These are phyloP conservation scores for Athripsodes cinereus DNA, from an alignment of 2,888 invertebrate genomes.

Conservation along the genomic window DNA sequence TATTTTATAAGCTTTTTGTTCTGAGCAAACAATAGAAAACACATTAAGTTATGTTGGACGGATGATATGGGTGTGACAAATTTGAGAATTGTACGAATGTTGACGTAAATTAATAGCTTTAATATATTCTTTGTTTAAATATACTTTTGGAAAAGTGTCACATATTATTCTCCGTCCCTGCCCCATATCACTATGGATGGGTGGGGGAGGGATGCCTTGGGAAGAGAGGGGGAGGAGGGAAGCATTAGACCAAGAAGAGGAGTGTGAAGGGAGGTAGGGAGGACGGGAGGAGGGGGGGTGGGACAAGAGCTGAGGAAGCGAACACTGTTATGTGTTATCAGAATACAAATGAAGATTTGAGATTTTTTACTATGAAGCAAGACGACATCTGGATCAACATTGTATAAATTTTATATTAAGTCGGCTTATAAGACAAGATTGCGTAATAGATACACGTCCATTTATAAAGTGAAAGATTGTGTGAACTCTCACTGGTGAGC, in stretches of 20 bases:
- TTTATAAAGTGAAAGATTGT: no score
- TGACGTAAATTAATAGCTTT: conserved; percentile 1
- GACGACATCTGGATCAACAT: conserved; percentile 21
- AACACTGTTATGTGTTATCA: conserved; percentile 27
- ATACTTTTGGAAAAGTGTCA: conserved; percentile 3
- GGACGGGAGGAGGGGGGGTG: not conserved
- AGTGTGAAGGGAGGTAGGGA: not conserved
- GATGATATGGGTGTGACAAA: conserved; percentile 1
- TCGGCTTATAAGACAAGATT: not conserved
- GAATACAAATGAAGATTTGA: conserved; percentile 27
- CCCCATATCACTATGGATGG: conserved; percentile 3
- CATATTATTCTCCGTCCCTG: conserved; percentile 3
- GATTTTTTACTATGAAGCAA: conserved; percentile 25
- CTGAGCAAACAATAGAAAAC: no score
- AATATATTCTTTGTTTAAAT: conserved; percentile 2
- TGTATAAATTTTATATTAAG: conserved; percentile 7
- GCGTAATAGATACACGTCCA: not conserved
- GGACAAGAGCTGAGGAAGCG: conserved; percentile 25
- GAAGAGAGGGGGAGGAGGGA: no score
- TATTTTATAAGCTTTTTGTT: no score
- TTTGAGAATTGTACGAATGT: not conserved
- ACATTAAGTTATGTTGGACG: not conserved
- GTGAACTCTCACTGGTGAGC: not conserved
- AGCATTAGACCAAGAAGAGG: not conserved
- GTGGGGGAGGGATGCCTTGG: not conserved